A percentile compares a stretch with the other conserved stretches of the same genome.
phyloP scores from a whole-genome alignment of 2,888 invertebrate genomes.

The Andrena trimmerana region DNA sequence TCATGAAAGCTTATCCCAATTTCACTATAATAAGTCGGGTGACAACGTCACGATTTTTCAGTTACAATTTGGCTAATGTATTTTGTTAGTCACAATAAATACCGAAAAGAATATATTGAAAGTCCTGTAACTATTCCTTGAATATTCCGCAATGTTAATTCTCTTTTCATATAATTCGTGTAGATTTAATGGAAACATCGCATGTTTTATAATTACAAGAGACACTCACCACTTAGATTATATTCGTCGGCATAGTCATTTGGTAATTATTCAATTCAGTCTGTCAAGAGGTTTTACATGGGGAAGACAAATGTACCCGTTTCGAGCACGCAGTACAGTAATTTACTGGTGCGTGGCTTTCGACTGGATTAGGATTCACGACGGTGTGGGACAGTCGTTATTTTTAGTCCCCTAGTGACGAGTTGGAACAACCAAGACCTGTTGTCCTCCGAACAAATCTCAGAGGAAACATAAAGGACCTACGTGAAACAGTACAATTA shows the following conservation, averaged over 20 bases:
- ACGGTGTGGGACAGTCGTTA: conserved; percentile 38
- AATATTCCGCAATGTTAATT: neutral
- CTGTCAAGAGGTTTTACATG: conserved; percentile 39
- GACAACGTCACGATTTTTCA: too few species aligned
- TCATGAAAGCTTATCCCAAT: too few species aligned
- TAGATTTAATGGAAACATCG: conserved; percentile 1
- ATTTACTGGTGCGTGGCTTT: conserved; percentile 65
- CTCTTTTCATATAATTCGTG: neutral
- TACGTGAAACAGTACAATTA: neutral
- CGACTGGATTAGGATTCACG: conserved; percentile 56
- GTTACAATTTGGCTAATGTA: too few species aligned
- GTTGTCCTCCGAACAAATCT: conserved; percentile 22
- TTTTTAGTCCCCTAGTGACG: conserved; percentile 53
- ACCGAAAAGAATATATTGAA: too few species aligned
- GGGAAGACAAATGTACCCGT: conserved; percentile 58
- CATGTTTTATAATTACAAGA: conserved; percentile 9
- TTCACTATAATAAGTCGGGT: too few species aligned
- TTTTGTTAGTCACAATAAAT: too few species aligned
- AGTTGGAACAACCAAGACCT: conserved; percentile 31
- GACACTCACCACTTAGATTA: conserved; percentile 17
- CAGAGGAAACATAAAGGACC: neutral
- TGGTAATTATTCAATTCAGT: conserved; percentile 64
- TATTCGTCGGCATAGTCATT: conserved; percentile 27
- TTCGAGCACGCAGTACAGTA: conserved; percentile 54
- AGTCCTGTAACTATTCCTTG: too few species aligned